A percentile compares a stretch with the other conserved stretches of the same genome.
phyloP scores from a whole-genome alignment of 1,140 invertebrate species.

The Ceratosolen fusciceps region DNA sequence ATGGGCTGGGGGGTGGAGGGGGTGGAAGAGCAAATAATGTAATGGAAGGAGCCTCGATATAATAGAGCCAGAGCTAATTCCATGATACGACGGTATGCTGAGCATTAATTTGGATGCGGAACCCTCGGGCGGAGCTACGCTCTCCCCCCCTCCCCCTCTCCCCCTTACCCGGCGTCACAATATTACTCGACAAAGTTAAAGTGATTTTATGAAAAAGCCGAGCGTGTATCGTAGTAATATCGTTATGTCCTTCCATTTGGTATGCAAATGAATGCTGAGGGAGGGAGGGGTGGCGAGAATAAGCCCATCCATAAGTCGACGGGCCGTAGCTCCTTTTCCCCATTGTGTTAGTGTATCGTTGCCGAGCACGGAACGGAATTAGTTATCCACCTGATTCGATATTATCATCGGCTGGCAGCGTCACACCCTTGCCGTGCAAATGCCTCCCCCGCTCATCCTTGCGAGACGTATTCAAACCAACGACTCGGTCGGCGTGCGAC shows the following conservation, averaged over 20 bases:
- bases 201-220: neutral
- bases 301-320: neutral
- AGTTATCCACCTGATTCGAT: constrained; percentile 46
- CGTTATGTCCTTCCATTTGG: neutral
- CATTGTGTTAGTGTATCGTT: neutral
- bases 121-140: neutral
- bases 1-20: no score
- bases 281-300: neutral
- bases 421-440: neutral
- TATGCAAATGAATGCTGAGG: constrained; percentile 14
- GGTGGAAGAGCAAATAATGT: neutral
- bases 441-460: constrained; percentile 31
- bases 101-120: neutral
- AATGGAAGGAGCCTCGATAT: neutral
- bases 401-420: constrained; percentile 30
- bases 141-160: no score
- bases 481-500: constrained; percentile 22
- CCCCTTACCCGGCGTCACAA: no score
- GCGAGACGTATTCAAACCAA: constrained; percentile 38
- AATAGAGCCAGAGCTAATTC: neutral
- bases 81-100: neutral
- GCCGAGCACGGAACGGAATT: constrained; percentile 32
- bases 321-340: neutral
- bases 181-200: constrained; percentile 13
- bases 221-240: neutral